Evolutionary conservation across 2,797 vertebrate genomes (phyloP).

Genomic region (Ctenopoma kingsleyae): DNA sequence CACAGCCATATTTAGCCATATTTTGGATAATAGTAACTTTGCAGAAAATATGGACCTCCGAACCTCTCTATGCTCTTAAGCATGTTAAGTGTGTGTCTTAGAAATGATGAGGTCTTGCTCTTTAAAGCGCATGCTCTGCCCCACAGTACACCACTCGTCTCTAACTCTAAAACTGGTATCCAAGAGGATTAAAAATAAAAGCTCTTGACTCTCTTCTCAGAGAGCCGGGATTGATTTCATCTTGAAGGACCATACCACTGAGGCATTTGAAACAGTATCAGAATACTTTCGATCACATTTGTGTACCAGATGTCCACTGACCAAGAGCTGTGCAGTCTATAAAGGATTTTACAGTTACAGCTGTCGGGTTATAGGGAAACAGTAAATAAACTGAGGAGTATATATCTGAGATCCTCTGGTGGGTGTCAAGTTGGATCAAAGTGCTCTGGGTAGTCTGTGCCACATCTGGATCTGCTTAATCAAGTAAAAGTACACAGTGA

Average conservation of each 20-base stretch:
- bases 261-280: constrained; percentile 5
- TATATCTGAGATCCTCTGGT: constrained; percentile 45
- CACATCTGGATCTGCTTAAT: constrained; percentile 64
- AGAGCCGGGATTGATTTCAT: constrained; percentile 34
- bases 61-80: constrained; percentile 10
- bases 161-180: constrained; percentile 7
- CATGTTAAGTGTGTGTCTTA: not conserved
- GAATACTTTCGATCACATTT: constrained; percentile 8
- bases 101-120: constrained; percentile 11
- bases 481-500: constrained; percentile 63
- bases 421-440: constrained; percentile 66
- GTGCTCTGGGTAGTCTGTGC: constrained; percentile 50
- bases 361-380: constrained; percentile 36
- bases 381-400: constrained; percentile 54
- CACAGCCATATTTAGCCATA: not conserved
- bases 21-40: not conserved
- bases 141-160: constrained; percentile 5
- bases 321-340: constrained; percentile 12
- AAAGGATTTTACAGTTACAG: constrained; percentile 41
- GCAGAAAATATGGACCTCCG: not conserved
- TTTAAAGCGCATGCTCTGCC: not conserved
- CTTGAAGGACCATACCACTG: constrained; percentile 13
- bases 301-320: constrained; percentile 10
- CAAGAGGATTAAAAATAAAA: constrained; percentile 36
- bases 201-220: constrained; percentile 9